These are phyloP conservation scores for Nothocercus nigrocapillus DNA, from an alignment of 2,113 vertebrate genomes.

Conservation along the genomic window DNA sequence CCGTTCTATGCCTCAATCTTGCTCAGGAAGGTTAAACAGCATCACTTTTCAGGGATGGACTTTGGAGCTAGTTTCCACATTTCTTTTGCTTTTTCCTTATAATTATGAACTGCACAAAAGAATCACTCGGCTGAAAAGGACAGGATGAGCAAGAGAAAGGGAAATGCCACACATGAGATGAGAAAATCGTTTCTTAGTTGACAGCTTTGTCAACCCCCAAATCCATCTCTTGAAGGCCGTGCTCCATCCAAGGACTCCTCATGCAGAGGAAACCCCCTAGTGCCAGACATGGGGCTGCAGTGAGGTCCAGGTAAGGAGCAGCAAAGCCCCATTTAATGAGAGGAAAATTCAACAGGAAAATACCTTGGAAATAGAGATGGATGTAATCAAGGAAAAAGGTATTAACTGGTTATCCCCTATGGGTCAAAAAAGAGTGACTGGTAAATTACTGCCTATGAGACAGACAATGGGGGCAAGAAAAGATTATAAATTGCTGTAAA, in stretches of 20 bases:
- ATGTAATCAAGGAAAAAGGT: neutral
- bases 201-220: neutral
- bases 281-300: neutral
- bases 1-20: neutral
- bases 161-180: neutral
- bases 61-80: neutral
- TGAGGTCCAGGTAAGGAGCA: neutral
- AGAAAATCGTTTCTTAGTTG: neutral
- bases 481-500: neutral
- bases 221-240: neutral
- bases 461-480: neutral
- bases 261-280: neutral
- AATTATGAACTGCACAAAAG: neutral
- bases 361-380: neutral
- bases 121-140: neutral
- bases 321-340: neutral
- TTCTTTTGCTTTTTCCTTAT: neutral
- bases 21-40: neutral
- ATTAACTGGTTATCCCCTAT: neutral
- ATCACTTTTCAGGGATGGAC: neutral
- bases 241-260: neutral
- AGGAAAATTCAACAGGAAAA: too few relatives aligned
- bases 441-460: neutral
- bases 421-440: neutral
- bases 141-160: neutral